These are phyloP conservation scores for Benitochromis conjunctus DNA, from an alignment of 2,113 vertebrate genomes.

Conservation along the genomic window DNA sequence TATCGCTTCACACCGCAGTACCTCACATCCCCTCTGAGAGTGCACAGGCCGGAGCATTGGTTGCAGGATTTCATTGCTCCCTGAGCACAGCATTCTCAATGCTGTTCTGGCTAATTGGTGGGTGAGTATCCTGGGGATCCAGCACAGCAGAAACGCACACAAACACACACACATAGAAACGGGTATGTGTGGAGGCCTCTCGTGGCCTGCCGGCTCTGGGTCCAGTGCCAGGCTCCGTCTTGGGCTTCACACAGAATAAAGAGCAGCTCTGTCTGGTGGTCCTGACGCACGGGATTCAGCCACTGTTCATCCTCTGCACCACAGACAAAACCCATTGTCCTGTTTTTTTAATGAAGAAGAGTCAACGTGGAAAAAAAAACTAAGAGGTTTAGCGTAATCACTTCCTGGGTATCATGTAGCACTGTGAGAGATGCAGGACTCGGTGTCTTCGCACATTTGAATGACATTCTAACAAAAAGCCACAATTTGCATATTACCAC, in stretches of 20 bases:
- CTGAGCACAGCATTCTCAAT: conserved; percentile 51
- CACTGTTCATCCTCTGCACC: conserved; percentile 68
- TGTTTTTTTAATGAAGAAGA: conserved; percentile 71
- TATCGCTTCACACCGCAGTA: conserved; percentile 5
- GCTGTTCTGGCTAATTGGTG: conserved; percentile 68
- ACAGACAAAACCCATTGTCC: conserved; percentile 72
- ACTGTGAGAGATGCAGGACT: background rate
- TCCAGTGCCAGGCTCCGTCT: conserved; percentile 81
- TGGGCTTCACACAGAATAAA: conserved; percentile 69
- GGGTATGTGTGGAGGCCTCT: conserved; percentile 23
- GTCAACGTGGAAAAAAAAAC: conserved; percentile 42
- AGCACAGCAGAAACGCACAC: conserved; percentile 26
- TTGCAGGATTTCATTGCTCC: conserved; percentile 12
- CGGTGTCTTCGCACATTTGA: background rate
- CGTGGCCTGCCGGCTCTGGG: conserved; percentile 46
- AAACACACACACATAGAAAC: background rate
- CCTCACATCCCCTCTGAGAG: background rate
- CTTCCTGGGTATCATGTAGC: conserved; percentile 18
- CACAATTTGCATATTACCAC: background rate
- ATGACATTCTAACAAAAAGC: background rate
- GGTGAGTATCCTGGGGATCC: conserved; percentile 36
- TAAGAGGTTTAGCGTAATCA: conserved; percentile 22
- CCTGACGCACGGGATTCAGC: conserved; percentile 60
- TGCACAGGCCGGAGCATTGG: background rate
- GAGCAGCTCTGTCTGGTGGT: conserved; percentile 68